Percentiles rank a stretch among this genome's conserved stretches.
phyloP scores from a whole-genome alignment of 2,888 invertebrate genomes.

The Craniophora ligustri region DNA sequence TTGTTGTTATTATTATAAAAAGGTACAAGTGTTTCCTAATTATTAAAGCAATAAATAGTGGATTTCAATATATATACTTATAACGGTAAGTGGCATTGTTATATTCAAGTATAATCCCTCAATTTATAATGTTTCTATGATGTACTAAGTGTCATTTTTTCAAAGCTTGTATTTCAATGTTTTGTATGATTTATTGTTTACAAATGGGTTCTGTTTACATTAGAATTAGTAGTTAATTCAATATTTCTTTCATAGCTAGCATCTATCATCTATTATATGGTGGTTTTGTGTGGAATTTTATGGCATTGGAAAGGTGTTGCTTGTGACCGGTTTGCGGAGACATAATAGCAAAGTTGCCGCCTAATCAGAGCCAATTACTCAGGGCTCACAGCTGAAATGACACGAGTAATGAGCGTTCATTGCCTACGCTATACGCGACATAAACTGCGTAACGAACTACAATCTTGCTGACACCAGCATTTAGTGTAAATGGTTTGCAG shows the following conservation, averaged over 20 bases:
- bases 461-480: constrained; percentile 11
- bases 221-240: background rate
- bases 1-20: constrained; percentile 43
- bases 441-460: constrained; percentile 18
- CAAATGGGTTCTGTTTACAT: constrained; percentile 4
- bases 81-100: constrained; percentile 38
- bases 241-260: background rate
- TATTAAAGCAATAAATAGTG: constrained; percentile 28
- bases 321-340: constrained; percentile 64
- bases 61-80: constrained; percentile 14
- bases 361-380: constrained; percentile 64
- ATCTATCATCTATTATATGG: background rate
- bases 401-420: constrained; percentile 45
- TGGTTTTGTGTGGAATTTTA: constrained; percentile 13
- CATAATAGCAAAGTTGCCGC: constrained; percentile 47
- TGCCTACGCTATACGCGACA: constrained; percentile 39
- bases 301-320: constrained; percentile 39
- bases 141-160: constrained; percentile 33
- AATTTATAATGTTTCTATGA: constrained; percentile 24
- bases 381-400: constrained; percentile 46
- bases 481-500: constrained; percentile 2
- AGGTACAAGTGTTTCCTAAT: constrained; percentile 37
- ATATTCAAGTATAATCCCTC: background rate
- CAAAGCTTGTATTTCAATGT: constrained; percentile 23
- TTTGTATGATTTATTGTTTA: constrained; percentile 27